These are phyloP conservation scores for Laticauda colubrina DNA, from an alignment of 2,113 vertebrate species.

Conservation along the genomic window DNA sequence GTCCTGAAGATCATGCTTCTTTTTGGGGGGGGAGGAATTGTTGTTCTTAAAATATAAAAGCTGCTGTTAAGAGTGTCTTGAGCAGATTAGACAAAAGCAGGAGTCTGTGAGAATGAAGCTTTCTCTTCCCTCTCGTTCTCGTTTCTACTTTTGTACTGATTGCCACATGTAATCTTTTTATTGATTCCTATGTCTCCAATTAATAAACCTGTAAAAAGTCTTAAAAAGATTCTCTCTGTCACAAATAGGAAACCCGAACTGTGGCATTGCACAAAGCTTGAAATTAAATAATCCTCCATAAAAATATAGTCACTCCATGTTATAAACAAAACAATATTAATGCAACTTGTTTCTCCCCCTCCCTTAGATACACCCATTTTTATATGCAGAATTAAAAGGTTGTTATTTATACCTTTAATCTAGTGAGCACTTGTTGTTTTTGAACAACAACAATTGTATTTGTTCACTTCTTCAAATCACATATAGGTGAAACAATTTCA, in stretches of 20 bases:
- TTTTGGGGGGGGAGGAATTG: background rate
- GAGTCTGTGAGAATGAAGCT: background rate
- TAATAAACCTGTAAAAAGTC: background rate
- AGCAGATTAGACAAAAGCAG: background rate
- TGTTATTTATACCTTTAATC: background rate
- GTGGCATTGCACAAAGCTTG: background rate
- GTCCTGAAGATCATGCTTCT: background rate
- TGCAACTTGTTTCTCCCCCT: background rate
- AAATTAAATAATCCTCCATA: background rate
- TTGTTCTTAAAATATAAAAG: background rate
- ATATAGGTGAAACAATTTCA: background rate
- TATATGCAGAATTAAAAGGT: background rate
- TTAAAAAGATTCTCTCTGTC: background rate
- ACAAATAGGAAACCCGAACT: background rate
- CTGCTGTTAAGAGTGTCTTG: background rate
- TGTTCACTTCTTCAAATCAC: background rate
- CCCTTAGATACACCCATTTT: background rate
- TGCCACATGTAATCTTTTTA: background rate
- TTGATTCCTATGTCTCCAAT: background rate
- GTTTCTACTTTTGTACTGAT: background rate
- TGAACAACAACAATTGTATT: background rate
- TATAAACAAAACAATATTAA: background rate
- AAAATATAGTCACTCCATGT: background rate
- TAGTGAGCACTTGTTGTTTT: background rate
- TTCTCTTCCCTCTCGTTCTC: background rate